These are phyloP conservation scores for Pristionchus pacificus DNA, from an alignment of 1,140 invertebrate species.

Conservation along the genomic window DNA sequence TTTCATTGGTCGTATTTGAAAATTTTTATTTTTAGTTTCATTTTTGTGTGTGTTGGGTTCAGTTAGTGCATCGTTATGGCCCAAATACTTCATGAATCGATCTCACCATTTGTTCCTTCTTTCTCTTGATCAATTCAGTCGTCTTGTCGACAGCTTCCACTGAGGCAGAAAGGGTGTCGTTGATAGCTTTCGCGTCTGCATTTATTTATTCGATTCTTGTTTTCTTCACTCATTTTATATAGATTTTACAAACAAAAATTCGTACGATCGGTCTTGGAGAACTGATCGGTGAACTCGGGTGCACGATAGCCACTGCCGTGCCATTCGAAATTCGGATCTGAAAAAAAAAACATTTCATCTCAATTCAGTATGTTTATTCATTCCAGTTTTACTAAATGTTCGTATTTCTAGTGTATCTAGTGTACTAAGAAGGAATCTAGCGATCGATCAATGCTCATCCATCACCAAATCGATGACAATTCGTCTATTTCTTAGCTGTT, in stretches of 20 bases:
- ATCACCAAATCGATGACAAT: too few relatives aligned
- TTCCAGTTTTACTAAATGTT: too few relatives aligned
- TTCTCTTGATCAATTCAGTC: conserved; percentile 50
- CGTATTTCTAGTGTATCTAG: too few relatives aligned
- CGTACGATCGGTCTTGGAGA: background rate
- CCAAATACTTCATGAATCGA: background rate
- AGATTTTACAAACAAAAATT: background rate
- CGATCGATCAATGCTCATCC: too few relatives aligned
- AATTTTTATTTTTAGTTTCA: background rate
- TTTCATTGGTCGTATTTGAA: background rate
- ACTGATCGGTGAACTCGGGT: background rate
- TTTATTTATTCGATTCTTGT: background rate
- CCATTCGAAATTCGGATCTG: background rate
- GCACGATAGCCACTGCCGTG: background rate
- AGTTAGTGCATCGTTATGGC: background rate
- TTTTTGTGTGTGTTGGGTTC: background rate
- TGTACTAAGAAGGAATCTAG: too few relatives aligned
- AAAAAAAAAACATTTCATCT: too few relatives aligned
- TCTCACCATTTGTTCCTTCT: conserved; percentile 45
- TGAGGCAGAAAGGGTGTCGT: conserved; percentile 47
- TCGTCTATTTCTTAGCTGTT: too few relatives aligned
- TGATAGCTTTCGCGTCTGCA: conserved; percentile 51
- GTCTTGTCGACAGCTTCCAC: conserved; percentile 52
- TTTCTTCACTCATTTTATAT: background rate
- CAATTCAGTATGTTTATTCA: too few relatives aligned